A percentile compares a stretch with the other conserved stretches of the same genome.
phyloP scores from a whole-genome alignment of 35 echinoderm and acorn worm species.

The Diadema setosum region DNA sequence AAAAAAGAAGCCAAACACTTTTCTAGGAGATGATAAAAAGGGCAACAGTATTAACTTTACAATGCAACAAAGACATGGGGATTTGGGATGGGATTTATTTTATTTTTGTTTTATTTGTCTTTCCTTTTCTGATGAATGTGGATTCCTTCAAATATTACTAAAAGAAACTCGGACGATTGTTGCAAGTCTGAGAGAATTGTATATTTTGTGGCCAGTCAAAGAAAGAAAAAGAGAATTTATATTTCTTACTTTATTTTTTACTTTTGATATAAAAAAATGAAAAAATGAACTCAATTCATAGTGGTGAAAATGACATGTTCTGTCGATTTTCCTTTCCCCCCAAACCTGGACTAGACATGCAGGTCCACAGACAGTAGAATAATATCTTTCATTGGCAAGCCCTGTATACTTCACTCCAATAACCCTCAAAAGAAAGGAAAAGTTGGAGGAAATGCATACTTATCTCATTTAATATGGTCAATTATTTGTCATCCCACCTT shows the following conservation, averaged over 20 bases:
- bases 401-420: no score
- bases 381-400: no score
- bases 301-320: no score
- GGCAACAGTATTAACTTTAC: not conserved
- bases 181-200: conserved; percentile 28
- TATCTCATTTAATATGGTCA: no score
- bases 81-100: conserved; percentile 27
- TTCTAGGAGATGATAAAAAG: not conserved
- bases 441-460: no score
- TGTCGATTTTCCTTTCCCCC: no score
- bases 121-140: not conserved
- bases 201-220: conserved; percentile 55
- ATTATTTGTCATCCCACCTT: no score
- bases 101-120: not conserved
- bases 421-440: no score
- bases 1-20: no score
- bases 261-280: conserved; percentile 70
- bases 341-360: no score
- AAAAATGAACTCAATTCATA: no score
- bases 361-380: no score
- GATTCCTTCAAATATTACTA: not conserved
- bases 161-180: not conserved
- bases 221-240: conserved; percentile 37
- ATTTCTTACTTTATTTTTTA: conserved; percentile 88
- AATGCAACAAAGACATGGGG: conserved; percentile 3